Conservation (phyloP, 2,888 invertebrate species). For the Oeneis ivallda region DNA sequence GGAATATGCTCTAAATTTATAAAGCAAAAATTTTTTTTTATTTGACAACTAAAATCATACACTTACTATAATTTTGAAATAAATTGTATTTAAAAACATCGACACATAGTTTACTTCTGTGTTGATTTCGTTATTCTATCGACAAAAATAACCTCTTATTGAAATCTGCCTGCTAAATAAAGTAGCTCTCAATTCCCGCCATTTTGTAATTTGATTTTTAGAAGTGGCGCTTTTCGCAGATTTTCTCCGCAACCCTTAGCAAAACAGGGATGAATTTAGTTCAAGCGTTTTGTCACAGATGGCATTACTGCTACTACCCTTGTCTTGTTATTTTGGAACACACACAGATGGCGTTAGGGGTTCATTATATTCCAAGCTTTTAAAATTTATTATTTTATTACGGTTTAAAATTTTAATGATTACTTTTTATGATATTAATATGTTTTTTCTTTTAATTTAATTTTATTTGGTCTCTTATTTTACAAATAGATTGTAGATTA, state of each 20-base stretch:
- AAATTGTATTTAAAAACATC: neutral
- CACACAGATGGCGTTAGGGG: constrained; percentile 63
- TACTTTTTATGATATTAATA: neutral
- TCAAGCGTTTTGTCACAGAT: constrained; percentile 53
- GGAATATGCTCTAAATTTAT: no score
- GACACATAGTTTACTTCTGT: neutral
- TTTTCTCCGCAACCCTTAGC: constrained; percentile 73
- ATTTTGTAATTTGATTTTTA: constrained; percentile 46
- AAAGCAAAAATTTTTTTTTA: no score
- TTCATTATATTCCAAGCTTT: neutral
- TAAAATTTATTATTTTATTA: neutral
- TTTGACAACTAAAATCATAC: no score
- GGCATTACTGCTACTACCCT: constrained; percentile 48
- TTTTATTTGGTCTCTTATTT: neutral
- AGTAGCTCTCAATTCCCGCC: constrained; percentile 35
- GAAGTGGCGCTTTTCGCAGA: constrained; percentile 72
- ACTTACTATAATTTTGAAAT: no score
- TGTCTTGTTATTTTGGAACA: constrained; percentile 35
- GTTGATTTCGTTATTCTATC: neutral
- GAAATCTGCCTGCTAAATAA: neutral
- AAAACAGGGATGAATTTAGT: constrained; percentile 64
- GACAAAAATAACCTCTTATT: neutral
- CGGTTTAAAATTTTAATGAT: neutral
- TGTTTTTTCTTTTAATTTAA: neutral
- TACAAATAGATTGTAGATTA: no score